Base-by-base conservation (phyloP, 2,797 vertebrate genomes). In the Euthynnus affinis region DNA sequence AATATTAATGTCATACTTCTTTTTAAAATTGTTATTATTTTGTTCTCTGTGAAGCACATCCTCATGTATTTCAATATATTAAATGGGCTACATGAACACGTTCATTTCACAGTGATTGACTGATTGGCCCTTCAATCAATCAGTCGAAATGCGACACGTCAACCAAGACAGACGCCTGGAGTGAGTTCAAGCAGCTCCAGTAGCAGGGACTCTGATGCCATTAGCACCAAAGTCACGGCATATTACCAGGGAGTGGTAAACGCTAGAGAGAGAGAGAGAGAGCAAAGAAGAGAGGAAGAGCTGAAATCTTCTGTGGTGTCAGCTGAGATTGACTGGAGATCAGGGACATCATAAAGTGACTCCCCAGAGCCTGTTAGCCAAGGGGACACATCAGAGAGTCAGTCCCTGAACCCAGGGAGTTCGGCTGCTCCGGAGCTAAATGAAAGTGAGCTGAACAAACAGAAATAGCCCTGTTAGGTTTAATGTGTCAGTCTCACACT, bases 381-480 rank as follows among this genome's bases (percentile, higher is more conserved):
- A 85, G 76, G 85, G 85, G 77, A 88, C 86, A 81, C 89, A 88
- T 88, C 88, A 87, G 76, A 91, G 78, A 78, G 81, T 48, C 51
- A 29, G 71, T 72, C 68, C 74, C 69, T 82, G 71, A 84, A 86
- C 82, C 76, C 20, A 0, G 49, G 72, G 83, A 83, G 83, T 68
- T 71, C 3, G 10, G 59, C 63, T 71, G 79, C 85, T 84, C 63
- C 17, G n/a, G 42, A 77, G 83, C 87, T 77, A 88, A 93, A 92
- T 87, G 72, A 90, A 89, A 89, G 88, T 3, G 5, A 87, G 83
- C 87, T 88, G 84, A 92, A 89, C 85, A 92, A 92, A 92, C 89
- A 92, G 73, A 91, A 91, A 91, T 48, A 82, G 74, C 82, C 59
- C 71, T 1, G 69, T 86, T 84, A 70, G 78, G 74, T 89, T 86